Conservation (phyloP, 2,888 invertebrate species). For the Malacosoma neustria region DNA sequence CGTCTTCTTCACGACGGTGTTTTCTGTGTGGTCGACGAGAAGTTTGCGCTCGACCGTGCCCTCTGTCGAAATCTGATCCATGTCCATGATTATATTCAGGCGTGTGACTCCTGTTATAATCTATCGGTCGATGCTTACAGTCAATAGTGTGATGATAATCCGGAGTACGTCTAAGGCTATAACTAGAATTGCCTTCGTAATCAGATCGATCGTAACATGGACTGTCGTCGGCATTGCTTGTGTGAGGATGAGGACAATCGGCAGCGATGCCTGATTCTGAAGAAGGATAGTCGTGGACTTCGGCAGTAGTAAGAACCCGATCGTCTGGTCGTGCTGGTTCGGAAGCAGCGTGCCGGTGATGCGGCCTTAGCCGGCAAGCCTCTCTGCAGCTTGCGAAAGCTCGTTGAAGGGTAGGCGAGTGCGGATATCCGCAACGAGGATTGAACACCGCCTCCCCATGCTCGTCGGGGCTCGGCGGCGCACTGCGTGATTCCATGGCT, state of each 20-base stretch:
- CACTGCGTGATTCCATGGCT: constrained; percentile 73
- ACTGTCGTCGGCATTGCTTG: constrained; percentile 62
- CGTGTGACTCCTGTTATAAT: constrained; percentile 58
- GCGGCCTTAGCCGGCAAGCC: constrained; percentile 47
- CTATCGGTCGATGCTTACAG: constrained; percentile 52
- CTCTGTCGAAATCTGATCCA: constrained; percentile 51
- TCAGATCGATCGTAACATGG: constrained; percentile 64
- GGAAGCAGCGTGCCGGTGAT: constrained; percentile 59
- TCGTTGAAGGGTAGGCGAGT: constrained; percentile 68
- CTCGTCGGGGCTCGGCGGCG: constrained; percentile 75
- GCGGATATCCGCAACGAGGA: constrained; percentile 82
- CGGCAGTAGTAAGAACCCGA: constrained; percentile 59
- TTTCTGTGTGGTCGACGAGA: constrained; percentile 51
- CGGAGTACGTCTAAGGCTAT: constrained; percentile 52
- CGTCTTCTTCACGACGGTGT: constrained; percentile 56
- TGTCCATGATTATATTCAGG: constrained; percentile 61
- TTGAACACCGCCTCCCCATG: constrained; percentile 79
- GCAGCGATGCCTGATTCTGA: constrained; percentile 71
- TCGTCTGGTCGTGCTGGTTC: constrained; percentile 66
- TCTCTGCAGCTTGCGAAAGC: constrained; percentile 65
- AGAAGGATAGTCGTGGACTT: constrained; percentile 71
- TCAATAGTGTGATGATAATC: constrained; percentile 59
- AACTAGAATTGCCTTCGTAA: constrained; percentile 59
- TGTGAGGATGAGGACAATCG: constrained; percentile 64
- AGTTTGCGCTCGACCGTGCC: constrained; percentile 52